Conservation (phyloP, 2,113 vertebrate species). For the Spizaetus ornatus region DNA sequence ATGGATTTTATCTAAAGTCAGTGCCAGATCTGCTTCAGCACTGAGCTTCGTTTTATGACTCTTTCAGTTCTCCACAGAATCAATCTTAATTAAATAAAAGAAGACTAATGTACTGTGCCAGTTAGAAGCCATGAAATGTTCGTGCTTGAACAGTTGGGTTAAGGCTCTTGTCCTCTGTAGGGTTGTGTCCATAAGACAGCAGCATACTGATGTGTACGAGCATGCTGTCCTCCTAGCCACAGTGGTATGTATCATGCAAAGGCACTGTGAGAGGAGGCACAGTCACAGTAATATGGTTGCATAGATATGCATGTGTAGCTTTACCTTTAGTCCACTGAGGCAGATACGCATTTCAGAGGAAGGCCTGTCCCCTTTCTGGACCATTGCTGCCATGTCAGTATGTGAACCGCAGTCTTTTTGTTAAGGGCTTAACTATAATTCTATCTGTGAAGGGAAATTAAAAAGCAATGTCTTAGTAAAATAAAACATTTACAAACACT, state of each 20-base stretch:
- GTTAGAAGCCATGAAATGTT: background rate
- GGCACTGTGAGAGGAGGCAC: background rate
- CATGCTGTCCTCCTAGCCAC: background rate
- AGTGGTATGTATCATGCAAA: background rate
- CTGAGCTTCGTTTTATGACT: background rate
- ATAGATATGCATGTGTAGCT: background rate
- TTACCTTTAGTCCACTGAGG: background rate
- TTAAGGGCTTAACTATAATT: background rate
- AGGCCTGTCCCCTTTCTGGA: background rate
- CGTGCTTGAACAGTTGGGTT: background rate
- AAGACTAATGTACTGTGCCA: background rate
- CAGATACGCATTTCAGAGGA: background rate
- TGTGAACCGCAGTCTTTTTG: background rate
- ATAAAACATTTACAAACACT: background rate
- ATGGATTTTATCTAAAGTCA: background rate
- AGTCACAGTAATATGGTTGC: background rate
- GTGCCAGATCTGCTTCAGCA: background rate
- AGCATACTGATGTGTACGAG: background rate
- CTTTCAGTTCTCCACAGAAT: background rate
- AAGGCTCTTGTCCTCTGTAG: background rate
- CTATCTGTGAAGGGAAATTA: background rate
- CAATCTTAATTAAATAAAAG: background rate
- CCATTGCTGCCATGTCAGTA: background rate
- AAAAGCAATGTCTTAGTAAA: background rate
- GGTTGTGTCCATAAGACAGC: background rate